Percentiles rank a stretch among this genome's conserved stretches.
phyloP scores from a whole-genome alignment of 2,888 invertebrate species.

The Drosophila rubida region DNA sequence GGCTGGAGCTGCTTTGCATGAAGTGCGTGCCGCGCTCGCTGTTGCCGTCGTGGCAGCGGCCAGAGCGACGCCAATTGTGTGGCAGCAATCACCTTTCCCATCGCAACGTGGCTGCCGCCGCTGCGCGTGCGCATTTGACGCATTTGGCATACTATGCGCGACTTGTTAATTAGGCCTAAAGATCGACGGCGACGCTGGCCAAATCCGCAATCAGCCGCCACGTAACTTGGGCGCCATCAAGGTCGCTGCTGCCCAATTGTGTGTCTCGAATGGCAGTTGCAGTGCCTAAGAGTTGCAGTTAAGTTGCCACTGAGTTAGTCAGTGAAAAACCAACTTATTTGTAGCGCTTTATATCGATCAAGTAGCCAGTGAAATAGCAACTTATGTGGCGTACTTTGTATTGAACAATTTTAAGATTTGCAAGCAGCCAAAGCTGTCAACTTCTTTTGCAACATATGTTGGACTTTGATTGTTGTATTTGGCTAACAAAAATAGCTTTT shows the following conservation, averaged over 20 bases:
- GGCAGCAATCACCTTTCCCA: slow-evolving; percentile 59
- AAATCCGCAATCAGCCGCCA: slow-evolving; percentile 40
- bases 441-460: too few species aligned
- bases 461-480: too few species aligned
- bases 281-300: too few species aligned
- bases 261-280: neutral
- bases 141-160: slow-evolving; percentile 54
- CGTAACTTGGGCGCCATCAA: slow-evolving; percentile 34
- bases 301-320: too few species aligned
- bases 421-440: too few species aligned
- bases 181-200: slow-evolving; percentile 5
- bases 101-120: slow-evolving; percentile 26
- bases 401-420: too few species aligned
- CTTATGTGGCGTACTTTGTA: too few species aligned
- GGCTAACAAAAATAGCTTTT: too few species aligned
- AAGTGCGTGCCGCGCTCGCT: slow-evolving; percentile 58
- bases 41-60: slow-evolving; percentile 21
- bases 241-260: slow-evolving; percentile 31
- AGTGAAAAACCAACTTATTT: too few species aligned
- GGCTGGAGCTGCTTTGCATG: slow-evolving; percentile 61
- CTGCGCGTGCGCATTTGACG: slow-evolving; percentile 64
- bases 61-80: slow-evolving; percentile 71
- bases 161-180: slow-evolving; percentile 73
- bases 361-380: too few species aligned
- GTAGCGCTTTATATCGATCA: too few species aligned